A percentile compares a stretch with the other conserved stretches of the same genome.
These are phyloP conservation scores for Agrochola lota DNA, from an alignment of 2,888 invertebrate species.

Conservation along the genomic window DNA sequence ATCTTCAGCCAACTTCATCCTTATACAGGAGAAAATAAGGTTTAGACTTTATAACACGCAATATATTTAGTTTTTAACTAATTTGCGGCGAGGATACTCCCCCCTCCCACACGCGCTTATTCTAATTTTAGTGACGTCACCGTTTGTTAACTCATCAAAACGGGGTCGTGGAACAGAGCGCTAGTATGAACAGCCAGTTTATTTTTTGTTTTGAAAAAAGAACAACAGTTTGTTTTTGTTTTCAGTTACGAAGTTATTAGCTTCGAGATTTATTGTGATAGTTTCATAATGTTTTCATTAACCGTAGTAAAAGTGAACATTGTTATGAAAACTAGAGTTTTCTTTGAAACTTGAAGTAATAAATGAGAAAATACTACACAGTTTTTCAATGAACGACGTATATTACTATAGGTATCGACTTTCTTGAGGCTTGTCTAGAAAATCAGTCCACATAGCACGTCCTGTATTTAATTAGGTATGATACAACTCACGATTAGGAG, in stretches of 20 bases:
- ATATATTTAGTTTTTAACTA: constrained; percentile 50
- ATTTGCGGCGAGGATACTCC: constrained; percentile 62
- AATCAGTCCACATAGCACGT: constrained; percentile 51
- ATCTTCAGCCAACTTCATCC: constrained; percentile 49
- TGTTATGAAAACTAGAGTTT: constrained; percentile 8
- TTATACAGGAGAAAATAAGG: constrained; percentile 62
- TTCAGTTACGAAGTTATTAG: constrained; percentile 11
- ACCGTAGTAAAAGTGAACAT: background rate
- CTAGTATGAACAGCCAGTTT: background rate
- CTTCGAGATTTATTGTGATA: constrained; percentile 16
- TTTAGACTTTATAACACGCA: constrained; percentile 54
- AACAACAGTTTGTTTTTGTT: constrained; percentile 18
- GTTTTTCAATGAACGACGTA: constrained; percentile 5
- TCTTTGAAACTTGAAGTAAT: background rate
- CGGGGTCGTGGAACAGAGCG: constrained; percentile 59
- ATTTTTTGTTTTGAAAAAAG: constrained; percentile 20
- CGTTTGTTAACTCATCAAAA: constrained; percentile 58
- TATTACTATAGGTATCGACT: constrained; percentile 12
- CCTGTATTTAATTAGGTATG: constrained; percentile 62
- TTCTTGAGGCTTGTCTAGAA: constrained; percentile 49
- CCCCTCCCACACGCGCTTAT: constrained; percentile 62
- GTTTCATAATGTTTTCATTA: constrained; percentile 7
- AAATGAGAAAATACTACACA: background rate
- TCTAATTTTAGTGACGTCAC: constrained; percentile 63
- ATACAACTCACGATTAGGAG: constrained; percentile 60